Evolutionary conservation across 1,140 invertebrate genomes (phyloP), one percentile per base, ranked within the genome.

Genomic region (Solenopsis fugax): DNA sequence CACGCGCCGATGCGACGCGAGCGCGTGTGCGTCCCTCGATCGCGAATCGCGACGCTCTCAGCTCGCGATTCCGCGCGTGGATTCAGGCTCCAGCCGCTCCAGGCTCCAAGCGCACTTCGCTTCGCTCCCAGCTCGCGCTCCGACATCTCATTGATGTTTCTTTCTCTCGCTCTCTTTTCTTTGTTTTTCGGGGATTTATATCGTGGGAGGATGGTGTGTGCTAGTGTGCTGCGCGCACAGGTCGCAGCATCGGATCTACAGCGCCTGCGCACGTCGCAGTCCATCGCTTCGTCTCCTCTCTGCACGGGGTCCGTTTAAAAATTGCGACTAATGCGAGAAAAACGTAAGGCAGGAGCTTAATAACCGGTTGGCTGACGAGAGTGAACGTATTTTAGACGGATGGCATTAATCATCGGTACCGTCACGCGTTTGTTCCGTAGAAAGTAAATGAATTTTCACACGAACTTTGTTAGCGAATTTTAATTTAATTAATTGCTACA

Each of bases 361-460:
- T 84, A 84, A 84, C 69, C 80, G 69, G 80, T 84, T 60, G 13
- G 18, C n/a, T 37, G 45, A 81, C 10, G 21, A 71, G 37, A 84
- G 45, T 41, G n/a, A 62, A 75, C n/a, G 24, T 13, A 75, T 84
- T 84, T 60, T 9, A 75, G n/a, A 75, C 54, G 16, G 13, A 41
- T 69, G 21, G 24, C n/a, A 81, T 81, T 78, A 78, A 78, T n/a
- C n/a, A 16, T 78, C 29, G 24, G 34, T 29, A n/a, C 1, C 5
- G 7, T 18, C 16, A 10, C 16, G 48, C 12, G 18, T 29, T 52
- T 54, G 21, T 29, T 16, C 16, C 29, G 7, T 24, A 12, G 4
- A n/a, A 60, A 7, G 13, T 21, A 21, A 29, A 71, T 21, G 4
- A 54, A 73, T 73, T 73, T 18, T 18, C 18, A 12, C 13, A 18